Base-by-base conservation (phyloP, 2,797 vertebrate species). In the Somateria mollissima region DNA sequence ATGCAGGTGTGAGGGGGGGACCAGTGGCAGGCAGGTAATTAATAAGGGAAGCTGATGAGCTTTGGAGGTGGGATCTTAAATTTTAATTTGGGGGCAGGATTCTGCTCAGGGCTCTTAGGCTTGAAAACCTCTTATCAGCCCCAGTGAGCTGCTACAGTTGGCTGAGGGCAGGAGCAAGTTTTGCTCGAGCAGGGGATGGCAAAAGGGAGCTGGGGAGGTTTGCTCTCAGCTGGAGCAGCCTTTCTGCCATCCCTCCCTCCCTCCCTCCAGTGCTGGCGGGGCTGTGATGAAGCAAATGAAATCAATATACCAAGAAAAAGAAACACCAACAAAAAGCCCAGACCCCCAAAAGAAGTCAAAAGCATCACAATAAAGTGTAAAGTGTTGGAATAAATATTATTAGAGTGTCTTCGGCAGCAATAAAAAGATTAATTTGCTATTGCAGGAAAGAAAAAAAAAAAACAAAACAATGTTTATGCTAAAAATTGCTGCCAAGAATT, bases 401-500 rank as follows among this genome's bases (percentile, higher is more conserved):
- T 90, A 91, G 67, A 80, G 75, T 62, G 36, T 94, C 96, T 93
- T 96, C 10, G 4, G n/a, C 45, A 54, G 88, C 84, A 91, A 94
- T 94, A 92, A 84, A 97, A 95, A 96, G 90, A 97, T 97, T 97
- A 89, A 96, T 96, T 91, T 94, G 77, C 91, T 90, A 47, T 92
- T 79, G 64, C 67, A 70, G 58, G 76, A 60, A 92, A 86, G 75
- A 57, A 54, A 58, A 49, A 41, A 36, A 36, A 78, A 85, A 53
- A 72, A n/a, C 8, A 58, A 65, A 58, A 65, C 83, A 56, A 75
- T 28, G 56, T 93, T 95, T 95, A 75, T 92, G 89, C 87, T 84
- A 61, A 57, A 82, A 84, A 87, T 54, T 79, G 87, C 90, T 96
- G 79, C 80, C 45, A 90, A 81, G 87, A 69, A 81, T 80, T 71